These are phyloP conservation scores for Folsomia candida DNA, from an alignment of 2,888 invertebrate species.

Conservation along the genomic window DNA sequence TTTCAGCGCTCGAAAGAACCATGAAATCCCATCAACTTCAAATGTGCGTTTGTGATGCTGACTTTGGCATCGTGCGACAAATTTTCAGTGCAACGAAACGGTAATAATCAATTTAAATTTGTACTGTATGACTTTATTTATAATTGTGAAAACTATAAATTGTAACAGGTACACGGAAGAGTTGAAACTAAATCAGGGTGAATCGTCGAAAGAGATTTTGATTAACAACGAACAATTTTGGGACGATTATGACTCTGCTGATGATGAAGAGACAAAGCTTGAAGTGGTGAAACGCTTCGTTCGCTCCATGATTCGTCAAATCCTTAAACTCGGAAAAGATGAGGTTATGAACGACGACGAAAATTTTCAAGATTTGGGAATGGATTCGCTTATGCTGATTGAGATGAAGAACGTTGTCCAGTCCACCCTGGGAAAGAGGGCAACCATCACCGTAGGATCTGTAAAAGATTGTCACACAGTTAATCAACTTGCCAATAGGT, in stretches of 20 bases:
- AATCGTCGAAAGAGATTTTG: slow-evolving; percentile 6
- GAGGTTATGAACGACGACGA: slow-evolving; percentile 26
- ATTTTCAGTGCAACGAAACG: slow-evolving; percentile 9
- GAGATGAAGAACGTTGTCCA: slow-evolving; percentile 36
- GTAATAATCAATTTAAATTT: slow-evolving; percentile 7
- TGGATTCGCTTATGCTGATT: slow-evolving; percentile 35
- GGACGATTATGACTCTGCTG: slow-evolving; percentile 20
- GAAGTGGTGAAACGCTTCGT: slow-evolving; percentile 17
- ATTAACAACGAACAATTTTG: slow-evolving; percentile 23
- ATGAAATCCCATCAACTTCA: slow-evolving; percentile 17
- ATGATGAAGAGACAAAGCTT: slow-evolving; percentile 4
- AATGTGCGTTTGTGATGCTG: slow-evolving; percentile 19
- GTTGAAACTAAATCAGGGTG: slow-evolving; percentile 8
- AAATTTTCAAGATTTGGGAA: slow-evolving; percentile 31
- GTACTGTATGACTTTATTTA: neutral
- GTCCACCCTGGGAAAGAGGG: slow-evolving; percentile 19
- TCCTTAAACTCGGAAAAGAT: slow-evolving; percentile 20
- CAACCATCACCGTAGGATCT: slow-evolving; percentile 19
- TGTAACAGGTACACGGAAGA: slow-evolving; percentile 9
- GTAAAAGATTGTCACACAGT: slow-evolving; percentile 29
- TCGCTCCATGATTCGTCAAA: slow-evolving; percentile 14
- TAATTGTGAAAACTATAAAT: slow-evolving; percentile 15
- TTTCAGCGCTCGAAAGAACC: slow-evolving; percentile 19
- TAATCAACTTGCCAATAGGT: slow-evolving; percentile 1
- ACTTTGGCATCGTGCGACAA: slow-evolving; percentile 21